Evolutionary conservation across 2,888 invertebrate genomes (phyloP).

Genomic region (Polylopha cassiicola): DNA sequence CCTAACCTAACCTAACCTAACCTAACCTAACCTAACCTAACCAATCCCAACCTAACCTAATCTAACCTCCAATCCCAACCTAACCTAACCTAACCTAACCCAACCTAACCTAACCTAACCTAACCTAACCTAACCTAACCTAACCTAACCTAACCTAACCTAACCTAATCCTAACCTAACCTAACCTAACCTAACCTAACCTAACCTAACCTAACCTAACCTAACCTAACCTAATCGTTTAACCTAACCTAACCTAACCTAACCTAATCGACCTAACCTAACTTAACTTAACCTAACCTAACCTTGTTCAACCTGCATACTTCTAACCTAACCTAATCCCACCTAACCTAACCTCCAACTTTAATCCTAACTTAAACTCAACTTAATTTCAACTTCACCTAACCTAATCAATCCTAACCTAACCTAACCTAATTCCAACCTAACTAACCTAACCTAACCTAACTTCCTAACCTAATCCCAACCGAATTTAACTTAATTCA

Average conservation of each 20-base stretch:
- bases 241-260: constrained; percentile 3
- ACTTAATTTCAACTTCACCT: too few species aligned
- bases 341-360: constrained; percentile 13
- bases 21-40: constrained; percentile 12
- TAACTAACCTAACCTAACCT: constrained; percentile 20
- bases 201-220: constrained; percentile 26
- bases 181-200: constrained; percentile 1
- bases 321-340: constrained; percentile 14
- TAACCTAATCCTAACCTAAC: constrained; percentile 13
- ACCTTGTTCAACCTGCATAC: constrained; percentile 9
- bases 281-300: constrained; percentile 23
- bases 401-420: constrained; percentile 7
- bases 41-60: constrained; percentile 13
- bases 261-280: constrained; percentile 24
- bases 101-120: constrained; percentile 10
- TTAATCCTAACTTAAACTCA: constrained; percentile 8
- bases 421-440: constrained; percentile 13
- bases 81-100: constrained; percentile 17
- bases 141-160: constrained; percentile 17
- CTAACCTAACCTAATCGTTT: constrained; percentile 26
- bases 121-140: constrained; percentile 21
- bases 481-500: constrained; percentile 5
- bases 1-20: constrained; percentile 22
- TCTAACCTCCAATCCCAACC: not conserved
- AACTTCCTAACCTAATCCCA: constrained; percentile 14